A percentile compares a stretch with the other conserved stretches of the same genome.
phyloP scores from a whole-genome alignment of 2,888 invertebrate species.

The Coenonympha arcania region DNA sequence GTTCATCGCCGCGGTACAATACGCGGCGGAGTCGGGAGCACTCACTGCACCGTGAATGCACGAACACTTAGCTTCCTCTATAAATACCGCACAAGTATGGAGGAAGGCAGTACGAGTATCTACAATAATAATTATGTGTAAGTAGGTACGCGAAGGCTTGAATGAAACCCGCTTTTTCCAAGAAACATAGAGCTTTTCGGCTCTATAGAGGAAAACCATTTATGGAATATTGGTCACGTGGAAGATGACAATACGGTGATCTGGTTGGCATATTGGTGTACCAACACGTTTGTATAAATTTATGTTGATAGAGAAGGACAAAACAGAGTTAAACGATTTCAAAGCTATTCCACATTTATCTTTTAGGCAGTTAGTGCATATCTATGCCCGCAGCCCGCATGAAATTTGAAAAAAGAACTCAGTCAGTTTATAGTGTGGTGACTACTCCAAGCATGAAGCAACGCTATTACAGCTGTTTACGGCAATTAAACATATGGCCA shows the following conservation, averaged over 20 bases:
- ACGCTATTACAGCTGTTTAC: slow-evolving; percentile 12
- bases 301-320: no score
- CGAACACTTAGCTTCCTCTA: slow-evolving; percentile 5
- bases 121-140: not conserved
- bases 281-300: no score
- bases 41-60: slow-evolving; percentile 23
- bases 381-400: not conserved
- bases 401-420: not conserved
- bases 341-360: no score
- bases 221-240: no score
- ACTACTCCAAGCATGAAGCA: no score
- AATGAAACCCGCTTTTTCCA: not conserved
- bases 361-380: no score
- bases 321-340: no score
- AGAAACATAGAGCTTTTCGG: no score
- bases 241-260: no score
- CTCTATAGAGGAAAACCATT: no score
- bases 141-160: not conserved
- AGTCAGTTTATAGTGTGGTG: not conserved
- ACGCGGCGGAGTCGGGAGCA: slow-evolving; percentile 5
- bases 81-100: not conserved
- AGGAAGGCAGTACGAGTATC: no score
- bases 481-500: slow-evolving; percentile 23
- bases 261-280: no score
- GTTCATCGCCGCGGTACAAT: not conserved